A percentile compares a stretch with the other conserved stretches of the same genome.
Conservation (phyloP, 2,888 invertebrate genomes). For the Platycnemis pennipes region DNA sequence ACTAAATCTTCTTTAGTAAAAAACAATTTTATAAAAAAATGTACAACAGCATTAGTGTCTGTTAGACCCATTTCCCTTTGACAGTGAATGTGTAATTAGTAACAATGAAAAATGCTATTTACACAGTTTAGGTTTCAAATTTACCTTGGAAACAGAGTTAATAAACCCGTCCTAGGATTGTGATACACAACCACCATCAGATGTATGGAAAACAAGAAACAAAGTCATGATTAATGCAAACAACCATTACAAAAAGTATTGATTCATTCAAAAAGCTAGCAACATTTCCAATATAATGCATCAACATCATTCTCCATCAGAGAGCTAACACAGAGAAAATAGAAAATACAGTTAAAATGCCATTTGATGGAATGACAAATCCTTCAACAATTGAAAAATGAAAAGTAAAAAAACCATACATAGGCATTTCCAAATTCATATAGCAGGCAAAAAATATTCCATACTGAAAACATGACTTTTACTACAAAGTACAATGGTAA, state of each 20-base stretch:
- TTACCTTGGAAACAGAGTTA: conserved; percentile 89
- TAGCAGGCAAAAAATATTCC: neutral
- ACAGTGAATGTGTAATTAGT: conserved; percentile 38
- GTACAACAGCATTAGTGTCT: conserved; percentile 47
- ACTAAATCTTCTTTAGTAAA: neutral
- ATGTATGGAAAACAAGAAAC: conserved; percentile 73
- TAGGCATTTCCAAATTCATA: neutral
- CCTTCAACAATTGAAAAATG: neutral
- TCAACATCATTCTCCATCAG: neutral
- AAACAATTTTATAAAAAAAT: conserved; percentile 45
- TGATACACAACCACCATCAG: conserved; percentile 73
- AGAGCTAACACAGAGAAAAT: neutral
- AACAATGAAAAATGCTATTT: conserved; percentile 54
- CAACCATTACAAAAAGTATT: conserved; percentile 34
- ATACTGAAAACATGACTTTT: neutral
- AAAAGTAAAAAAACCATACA: neutral
- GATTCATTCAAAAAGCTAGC: conserved; percentile 44
- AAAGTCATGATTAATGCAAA: conserved; percentile 70
- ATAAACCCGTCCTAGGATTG: conserved; percentile 86
- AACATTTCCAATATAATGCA: conserved; percentile 35
- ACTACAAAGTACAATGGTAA: neutral
- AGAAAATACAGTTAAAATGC: neutral
- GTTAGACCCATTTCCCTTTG: conserved; percentile 69
- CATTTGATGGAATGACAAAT: conserved; percentile 13
- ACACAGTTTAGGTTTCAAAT: conserved; percentile 55